phyloP scores from a whole-genome alignment of 2,797 vertebrate species.

The Petrocephalus schoutedeni region DNA sequence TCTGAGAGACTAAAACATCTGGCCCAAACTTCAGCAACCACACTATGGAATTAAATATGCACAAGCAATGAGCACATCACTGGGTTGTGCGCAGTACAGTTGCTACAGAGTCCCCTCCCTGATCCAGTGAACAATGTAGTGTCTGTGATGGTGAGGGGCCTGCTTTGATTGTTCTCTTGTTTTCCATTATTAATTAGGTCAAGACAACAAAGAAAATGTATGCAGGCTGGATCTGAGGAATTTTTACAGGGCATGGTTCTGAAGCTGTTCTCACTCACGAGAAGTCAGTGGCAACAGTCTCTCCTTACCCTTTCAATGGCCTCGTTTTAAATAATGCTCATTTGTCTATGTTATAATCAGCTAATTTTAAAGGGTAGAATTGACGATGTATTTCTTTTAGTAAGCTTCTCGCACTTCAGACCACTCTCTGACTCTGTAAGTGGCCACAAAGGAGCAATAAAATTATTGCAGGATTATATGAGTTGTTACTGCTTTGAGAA shows the following conservation, averaged over 20 bases:
- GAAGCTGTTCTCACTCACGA: neutral
- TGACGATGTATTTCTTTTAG: neutral
- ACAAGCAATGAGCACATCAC: neutral
- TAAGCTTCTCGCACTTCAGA: neutral
- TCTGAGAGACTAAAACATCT: constrained; percentile 7
- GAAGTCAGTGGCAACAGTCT: neutral
- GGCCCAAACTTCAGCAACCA: neutral
- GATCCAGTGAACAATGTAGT: constrained; percentile 10
- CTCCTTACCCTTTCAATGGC: constrained; percentile 9
- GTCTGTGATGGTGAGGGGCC: constrained; percentile 11
- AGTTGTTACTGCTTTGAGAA: neutral
- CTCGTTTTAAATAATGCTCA: constrained; percentile 11
- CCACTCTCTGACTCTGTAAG: neutral
- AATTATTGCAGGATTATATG: constrained; percentile 1
- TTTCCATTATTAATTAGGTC: constrained; percentile 28
- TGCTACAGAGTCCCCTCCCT: neutral
- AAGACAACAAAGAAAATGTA: constrained; percentile 15
- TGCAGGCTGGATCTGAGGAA: constrained; percentile 15
- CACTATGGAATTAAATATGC: constrained; percentile 11
- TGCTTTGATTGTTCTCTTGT: constrained; percentile 16
- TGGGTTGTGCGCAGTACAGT: neutral
- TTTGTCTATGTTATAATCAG: neutral
- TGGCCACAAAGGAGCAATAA: neutral
- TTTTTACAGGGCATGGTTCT: neutral
- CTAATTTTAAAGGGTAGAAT: neutral